Evolutionary conservation across 2,113 vertebrate genomes (phyloP).

Genomic region (Cricetomys ansorgei): DNA sequence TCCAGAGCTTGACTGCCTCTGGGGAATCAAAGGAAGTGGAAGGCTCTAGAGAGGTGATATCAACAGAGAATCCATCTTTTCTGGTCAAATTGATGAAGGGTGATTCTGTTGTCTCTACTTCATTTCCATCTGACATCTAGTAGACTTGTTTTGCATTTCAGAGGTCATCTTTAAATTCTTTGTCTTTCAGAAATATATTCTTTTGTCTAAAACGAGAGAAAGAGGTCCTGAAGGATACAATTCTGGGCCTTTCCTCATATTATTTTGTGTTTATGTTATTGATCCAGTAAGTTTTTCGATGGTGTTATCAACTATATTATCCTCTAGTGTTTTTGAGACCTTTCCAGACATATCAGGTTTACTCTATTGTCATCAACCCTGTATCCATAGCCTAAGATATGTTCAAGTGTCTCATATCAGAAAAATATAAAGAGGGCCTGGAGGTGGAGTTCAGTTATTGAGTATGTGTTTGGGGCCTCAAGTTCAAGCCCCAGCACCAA

Average conservation of each 20-base stretch:
- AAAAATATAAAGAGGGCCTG: neutral
- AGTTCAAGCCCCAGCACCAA: neutral
- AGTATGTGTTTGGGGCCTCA: neutral
- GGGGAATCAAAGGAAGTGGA: neutral
- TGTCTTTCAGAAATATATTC: neutral
- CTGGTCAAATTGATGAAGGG: neutral
- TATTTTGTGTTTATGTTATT: neutral
- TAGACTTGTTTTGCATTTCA: neutral
- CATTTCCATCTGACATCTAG: neutral
- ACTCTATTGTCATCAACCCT: neutral
- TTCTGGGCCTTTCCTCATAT: neutral
- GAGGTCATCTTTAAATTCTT: neutral
- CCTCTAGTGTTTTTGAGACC: neutral
- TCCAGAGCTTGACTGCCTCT: conserved; percentile 16
- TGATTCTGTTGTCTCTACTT: neutral
- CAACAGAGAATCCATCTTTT: neutral
- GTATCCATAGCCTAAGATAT: neutral
- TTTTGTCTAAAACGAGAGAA: neutral
- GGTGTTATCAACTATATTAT: neutral
- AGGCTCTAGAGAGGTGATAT: conserved; percentile 15
- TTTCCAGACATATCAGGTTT: neutral
- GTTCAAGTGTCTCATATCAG: neutral
- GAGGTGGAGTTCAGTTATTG: neutral
- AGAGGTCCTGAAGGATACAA: neutral
- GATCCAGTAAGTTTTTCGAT: neutral